These are phyloP conservation scores for Synergus japonicus DNA, from an alignment of 2,888 invertebrate species.

Conservation along the genomic window DNA sequence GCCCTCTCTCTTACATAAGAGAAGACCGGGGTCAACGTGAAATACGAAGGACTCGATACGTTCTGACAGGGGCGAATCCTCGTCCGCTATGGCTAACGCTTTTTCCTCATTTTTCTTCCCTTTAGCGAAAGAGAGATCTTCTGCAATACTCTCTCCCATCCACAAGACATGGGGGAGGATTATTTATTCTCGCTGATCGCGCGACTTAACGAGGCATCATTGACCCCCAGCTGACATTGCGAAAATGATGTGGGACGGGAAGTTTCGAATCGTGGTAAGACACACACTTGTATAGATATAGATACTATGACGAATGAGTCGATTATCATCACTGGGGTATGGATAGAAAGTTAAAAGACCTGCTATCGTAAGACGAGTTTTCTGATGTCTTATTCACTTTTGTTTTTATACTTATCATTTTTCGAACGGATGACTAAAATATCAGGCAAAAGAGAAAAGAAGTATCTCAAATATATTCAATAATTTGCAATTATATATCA, in stretches of 20 bases:
- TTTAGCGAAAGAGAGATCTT: slow-evolving; percentile 50
- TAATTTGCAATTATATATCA: not conserved
- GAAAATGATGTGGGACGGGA: slow-evolving; percentile 24
- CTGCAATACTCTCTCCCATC: slow-evolving; percentile 44
- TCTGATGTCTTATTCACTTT: slow-evolving; percentile 5
- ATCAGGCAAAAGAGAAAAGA: not conserved
- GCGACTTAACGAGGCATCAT: slow-evolving; percentile 53
- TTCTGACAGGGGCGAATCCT: slow-evolving; percentile 55
- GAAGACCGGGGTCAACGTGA: slow-evolving; percentile 59
- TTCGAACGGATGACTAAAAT: not conserved
- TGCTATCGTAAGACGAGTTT: slow-evolving; percentile 29
- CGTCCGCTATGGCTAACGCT: slow-evolving; percentile 51
- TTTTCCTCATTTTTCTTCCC: slow-evolving; percentile 57
- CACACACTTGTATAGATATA: not conserved
- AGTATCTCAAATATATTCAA: too few relatives aligned
- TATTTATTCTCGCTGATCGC: slow-evolving; percentile 55
- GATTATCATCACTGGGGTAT: slow-evolving; percentile 26
- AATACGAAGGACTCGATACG: slow-evolving; percentile 61
- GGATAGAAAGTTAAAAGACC: slow-evolving; percentile 34
- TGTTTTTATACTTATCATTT: not conserved
- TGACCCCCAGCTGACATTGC: slow-evolving; percentile 39
- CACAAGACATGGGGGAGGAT: slow-evolving; percentile 50
- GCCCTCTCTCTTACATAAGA: slow-evolving; percentile 18
- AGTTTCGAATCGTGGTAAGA: not conserved
- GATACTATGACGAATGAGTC: slow-evolving; percentile 12